A percentile compares a stretch with the other conserved stretches of the same genome.
These are phyloP conservation scores for Lepidothrix coronata DNA, from an alignment of 2,113 vertebrate genomes.

Conservation along the genomic window DNA sequence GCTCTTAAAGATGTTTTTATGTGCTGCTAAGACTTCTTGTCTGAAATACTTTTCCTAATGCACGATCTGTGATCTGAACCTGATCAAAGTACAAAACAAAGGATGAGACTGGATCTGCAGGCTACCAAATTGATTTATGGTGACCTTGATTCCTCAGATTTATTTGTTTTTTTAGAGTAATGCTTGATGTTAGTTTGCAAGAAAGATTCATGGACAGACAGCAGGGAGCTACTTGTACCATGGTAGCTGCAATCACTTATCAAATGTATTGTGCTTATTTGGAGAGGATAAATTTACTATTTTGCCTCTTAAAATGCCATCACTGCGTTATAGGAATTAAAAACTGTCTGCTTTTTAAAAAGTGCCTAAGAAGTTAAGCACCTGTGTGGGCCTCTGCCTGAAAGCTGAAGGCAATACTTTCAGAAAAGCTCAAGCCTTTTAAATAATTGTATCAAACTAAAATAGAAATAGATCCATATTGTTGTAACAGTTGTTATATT, in stretches of 20 bases:
- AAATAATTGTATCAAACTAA: background rate
- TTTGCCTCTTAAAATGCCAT: background rate
- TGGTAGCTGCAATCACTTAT: background rate
- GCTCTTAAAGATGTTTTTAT: background rate
- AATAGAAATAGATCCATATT: background rate
- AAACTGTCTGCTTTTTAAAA: background rate
- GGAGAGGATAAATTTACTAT: background rate
- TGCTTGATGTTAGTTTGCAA: background rate
- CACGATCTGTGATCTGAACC: background rate
- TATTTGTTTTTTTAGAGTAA: background rate
- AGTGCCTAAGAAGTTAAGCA: background rate
- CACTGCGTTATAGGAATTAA: background rate
- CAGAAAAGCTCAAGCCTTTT: background rate
- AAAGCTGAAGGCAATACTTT: conserved; percentile 3
- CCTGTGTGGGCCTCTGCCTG: background rate
- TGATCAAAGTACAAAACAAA: background rate
- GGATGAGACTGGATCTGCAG: background rate
- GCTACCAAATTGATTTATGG: background rate
- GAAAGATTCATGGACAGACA: background rate
- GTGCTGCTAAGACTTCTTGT: background rate
- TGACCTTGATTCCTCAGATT: background rate
- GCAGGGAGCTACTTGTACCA: background rate
- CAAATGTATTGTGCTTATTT: background rate
- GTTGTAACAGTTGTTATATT: background rate
- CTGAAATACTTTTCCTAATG: background rate